These are phyloP conservation scores for Nesogale talazaci DNA, from an alignment of 2,113 vertebrate genomes.

Conservation along the genomic window DNA sequence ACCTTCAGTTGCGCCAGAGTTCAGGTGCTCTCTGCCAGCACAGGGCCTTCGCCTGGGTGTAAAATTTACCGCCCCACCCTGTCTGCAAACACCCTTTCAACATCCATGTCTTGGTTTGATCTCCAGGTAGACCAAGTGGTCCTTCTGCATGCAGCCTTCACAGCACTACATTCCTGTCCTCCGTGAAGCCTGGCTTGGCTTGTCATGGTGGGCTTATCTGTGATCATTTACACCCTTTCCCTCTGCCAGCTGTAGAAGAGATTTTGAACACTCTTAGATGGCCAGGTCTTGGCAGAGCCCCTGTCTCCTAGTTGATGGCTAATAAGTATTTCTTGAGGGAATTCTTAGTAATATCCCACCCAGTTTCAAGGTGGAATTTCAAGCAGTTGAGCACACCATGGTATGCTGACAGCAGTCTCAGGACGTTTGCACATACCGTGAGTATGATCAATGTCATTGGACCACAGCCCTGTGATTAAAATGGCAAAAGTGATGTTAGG, in stretches of 20 bases:
- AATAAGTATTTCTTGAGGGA: background rate
- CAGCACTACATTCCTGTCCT: background rate
- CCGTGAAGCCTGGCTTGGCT: background rate
- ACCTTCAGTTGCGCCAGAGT: background rate
- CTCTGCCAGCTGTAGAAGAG: background rate
- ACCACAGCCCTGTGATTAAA: background rate
- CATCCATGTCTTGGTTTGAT: background rate
- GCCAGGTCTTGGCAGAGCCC: background rate
- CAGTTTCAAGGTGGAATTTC: slow-evolving; percentile 5
- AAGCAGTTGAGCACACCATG: background rate
- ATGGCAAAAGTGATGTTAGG: background rate
- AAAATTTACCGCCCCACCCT: background rate
- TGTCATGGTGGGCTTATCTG: background rate
- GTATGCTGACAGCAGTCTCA: background rate
- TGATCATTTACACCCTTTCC: background rate
- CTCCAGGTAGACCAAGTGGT: background rate
- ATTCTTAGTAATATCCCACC: background rate
- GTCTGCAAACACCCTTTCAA: background rate
- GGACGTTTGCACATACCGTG: background rate
- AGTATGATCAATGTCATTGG: background rate
- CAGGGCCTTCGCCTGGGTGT: background rate
- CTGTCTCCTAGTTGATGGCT: background rate
- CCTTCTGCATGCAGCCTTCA: background rate
- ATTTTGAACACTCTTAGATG: background rate
- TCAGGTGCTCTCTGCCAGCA: background rate